Percentiles rank a stretch among this genome's conserved stretches.
phyloP scores from a whole-genome alignment of 2,113 vertebrate species.

The Oryzias curvinotus region DNA sequence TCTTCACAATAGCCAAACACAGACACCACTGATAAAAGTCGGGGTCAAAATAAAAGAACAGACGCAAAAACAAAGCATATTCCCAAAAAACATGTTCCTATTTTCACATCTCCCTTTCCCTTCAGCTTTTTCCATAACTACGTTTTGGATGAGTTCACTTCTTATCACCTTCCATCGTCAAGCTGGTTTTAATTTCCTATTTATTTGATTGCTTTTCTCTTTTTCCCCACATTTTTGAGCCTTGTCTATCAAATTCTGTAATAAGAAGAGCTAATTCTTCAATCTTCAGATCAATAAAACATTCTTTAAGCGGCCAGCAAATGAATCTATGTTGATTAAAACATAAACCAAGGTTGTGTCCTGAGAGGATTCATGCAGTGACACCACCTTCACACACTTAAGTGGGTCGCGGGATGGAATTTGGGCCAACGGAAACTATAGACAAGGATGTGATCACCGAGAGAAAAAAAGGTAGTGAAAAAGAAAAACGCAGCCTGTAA shows the following conservation, averaged over 20 bases:
- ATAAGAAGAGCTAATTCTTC: too few species aligned
- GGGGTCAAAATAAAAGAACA: too few species aligned
- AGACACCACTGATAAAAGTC: too few species aligned
- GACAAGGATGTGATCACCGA: constrained; percentile 42
- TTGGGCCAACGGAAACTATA: constrained; percentile 67
- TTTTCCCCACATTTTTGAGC: background rate
- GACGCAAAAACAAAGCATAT: too few species aligned
- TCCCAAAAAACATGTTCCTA: background rate
- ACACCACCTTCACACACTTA: constrained; percentile 56
- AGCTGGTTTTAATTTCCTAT: constrained; percentile 71
- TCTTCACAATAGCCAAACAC: too few species aligned
- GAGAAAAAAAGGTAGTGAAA: constrained; percentile 32
- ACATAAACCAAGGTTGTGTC: background rate
- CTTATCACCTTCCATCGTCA: constrained; percentile 56
- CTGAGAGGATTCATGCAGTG: constrained; percentile 10
- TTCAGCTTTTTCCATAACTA: constrained; percentile 49
- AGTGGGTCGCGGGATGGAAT: constrained; percentile 47
- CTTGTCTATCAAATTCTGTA: too few species aligned
- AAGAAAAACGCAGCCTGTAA: constrained; percentile 20
- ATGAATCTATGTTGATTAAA: too few species aligned
- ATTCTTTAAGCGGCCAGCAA: too few species aligned
- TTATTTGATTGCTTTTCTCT: constrained; percentile 53
- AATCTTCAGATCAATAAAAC: too few species aligned
- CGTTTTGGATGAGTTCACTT: constrained; percentile 42
- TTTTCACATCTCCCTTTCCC: background rate